Base-by-base conservation (phyloP, 2,888 invertebrate genomes). In the Drosophila rubida region DNA sequence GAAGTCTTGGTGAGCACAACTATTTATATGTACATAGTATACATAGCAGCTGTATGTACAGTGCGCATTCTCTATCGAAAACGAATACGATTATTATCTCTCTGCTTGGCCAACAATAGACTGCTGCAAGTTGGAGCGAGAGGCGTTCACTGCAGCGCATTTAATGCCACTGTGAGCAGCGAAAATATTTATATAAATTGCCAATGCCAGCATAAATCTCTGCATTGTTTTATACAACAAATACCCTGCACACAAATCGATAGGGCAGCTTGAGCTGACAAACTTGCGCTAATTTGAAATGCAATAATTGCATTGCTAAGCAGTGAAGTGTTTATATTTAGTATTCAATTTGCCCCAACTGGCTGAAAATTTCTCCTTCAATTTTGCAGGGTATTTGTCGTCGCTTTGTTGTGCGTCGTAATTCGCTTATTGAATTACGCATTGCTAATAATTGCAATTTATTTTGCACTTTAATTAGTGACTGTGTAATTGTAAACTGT, bases 151-250 rank as follows among this genome's bases (percentile, higher is more conserved):
- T 13, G 11, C 13, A 23, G 42, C 7, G 13, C 3, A 1, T 14
- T n/a, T 6, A 11, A 11, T 23, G 22, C 3, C 35, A 50, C 22
- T 50, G 23, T 39, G 37, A 39, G 37, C 37, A 4, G 7, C 2
- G 39, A n/a, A 51, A 16, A 51, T 19, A 51, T 51, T 39, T 41
- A 39, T 19, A 41, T 19, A 53, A 25, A 41, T 27, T n/a, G n/a
- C 9, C 5, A 51, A 27, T 19, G 27, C n/a, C 25, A 51, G 14
- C 25, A 45, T 45, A 27, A 27, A 13, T 27, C 14, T 13, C 14
- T 45, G 9, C 25, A 14, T 14, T 45, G 25, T 13, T 45, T 45
- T 4, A 32, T 32, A n/a, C 3, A n/a, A 5, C 13, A 13, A 7
- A 35, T 35, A 35, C 13, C 35, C 42, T 13, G 5, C 14, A 14